Evolutionary conservation across 1,140 invertebrate genomes (phyloP), one percentile per base, ranked within the genome.

Genomic region (Drosophila repletoides): DNA sequence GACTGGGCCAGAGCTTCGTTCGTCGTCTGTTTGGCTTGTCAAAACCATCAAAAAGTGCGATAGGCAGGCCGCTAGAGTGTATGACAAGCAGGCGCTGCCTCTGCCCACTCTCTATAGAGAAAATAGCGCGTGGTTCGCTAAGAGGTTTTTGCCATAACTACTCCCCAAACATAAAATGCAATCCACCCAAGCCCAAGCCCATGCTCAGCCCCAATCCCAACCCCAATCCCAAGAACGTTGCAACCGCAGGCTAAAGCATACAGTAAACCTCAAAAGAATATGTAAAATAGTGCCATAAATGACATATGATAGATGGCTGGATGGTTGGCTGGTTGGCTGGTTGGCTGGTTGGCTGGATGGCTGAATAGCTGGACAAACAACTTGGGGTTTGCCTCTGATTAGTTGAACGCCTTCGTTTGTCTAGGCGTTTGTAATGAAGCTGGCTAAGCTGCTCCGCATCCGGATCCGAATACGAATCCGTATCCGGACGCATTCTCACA

Each of bases 1-100:
- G 26, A 6, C 7, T 31, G 26, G 3, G 4, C 12, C 43, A 10
- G 24, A 9, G 9, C 59, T 34, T 15, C 24, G 24, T 36, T 29
- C 19, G 43, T 14, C 36, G 49, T 59, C 58, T 65, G 58, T 64
- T 40, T 59, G 59, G 53, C 60, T 58, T 77, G 79, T 83, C 80
- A 79, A 71, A 83, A 77, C 72, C 77, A 74, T 83, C 79, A 77
- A 77, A 81, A 69, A 56, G 41, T 74, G 41, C 70, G 75, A 79
- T 79, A 79, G 76, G 41, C 52, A 75, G 49, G 46, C 56, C 52
- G 46, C 49, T 53, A 17, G 49, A 51, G 31, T 51, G 48, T 34
- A 26, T 26, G 24, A 40, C 24, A 26, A 40, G 36, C 49, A 28
- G 7, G n/a, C n/a, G 17, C 28, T 41, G 24, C 36, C 21, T 24